These are phyloP conservation scores for Fulmarus glacialis DNA, from an alignment of 2,113 vertebrate genomes.

Conservation along the genomic window DNA sequence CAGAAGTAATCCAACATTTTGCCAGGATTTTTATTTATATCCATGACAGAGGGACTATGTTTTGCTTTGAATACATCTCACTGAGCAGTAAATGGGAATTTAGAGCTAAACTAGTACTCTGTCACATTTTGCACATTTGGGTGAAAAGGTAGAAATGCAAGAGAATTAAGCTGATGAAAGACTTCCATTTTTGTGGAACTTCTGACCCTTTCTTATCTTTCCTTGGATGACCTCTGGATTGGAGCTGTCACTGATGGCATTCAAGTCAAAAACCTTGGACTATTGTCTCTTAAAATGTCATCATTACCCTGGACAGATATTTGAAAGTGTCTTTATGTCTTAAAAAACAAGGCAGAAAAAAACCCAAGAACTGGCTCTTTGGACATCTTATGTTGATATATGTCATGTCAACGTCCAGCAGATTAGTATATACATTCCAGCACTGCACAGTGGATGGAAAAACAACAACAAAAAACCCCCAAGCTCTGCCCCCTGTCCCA, in stretches of 20 bases:
- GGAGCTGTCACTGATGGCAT: neutral
- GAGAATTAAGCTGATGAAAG: neutral
- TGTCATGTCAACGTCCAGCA: neutral
- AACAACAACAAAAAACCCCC: neutral
- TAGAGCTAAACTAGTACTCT: neutral
- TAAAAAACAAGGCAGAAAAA: neutral
- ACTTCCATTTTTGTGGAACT: neutral
- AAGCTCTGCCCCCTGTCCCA: fast-evolving
- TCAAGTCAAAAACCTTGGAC: neutral
- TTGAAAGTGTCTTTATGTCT: neutral
- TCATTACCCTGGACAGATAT: neutral
- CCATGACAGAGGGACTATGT: neutral
- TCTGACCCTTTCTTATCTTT: neutral
- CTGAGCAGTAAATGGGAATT: neutral
- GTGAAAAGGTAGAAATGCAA: neutral
- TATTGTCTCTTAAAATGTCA: neutral
- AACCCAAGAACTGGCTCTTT: neutral
- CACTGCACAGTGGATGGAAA: neutral
- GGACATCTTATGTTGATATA: neutral
- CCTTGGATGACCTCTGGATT: neutral
- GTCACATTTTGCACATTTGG: neutral
- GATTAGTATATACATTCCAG: neutral
- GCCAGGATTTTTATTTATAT: neutral
- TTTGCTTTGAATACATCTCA: neutral
- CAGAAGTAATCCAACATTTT: neutral